These are phyloP conservation scores for Drosophila ironensis DNA, from an alignment of 1,140 invertebrate genomes.

Conservation along the genomic window DNA sequence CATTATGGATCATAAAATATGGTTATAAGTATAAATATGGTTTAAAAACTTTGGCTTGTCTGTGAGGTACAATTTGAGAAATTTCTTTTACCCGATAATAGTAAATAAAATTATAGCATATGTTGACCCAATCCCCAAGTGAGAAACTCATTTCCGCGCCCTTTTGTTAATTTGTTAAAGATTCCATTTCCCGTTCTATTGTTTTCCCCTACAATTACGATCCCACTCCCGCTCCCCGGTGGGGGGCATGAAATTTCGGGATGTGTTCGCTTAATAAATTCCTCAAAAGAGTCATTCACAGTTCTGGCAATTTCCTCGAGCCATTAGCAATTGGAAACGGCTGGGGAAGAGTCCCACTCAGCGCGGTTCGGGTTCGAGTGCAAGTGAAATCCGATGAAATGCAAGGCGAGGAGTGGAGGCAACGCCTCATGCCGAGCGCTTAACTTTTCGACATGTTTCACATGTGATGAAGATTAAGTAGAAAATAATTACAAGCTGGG, in stretches of 20 bases:
- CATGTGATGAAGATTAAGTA: conserved; percentile 79
- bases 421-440: conserved; percentile 69
- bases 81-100: no score
- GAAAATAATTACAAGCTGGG: conserved; percentile 74
- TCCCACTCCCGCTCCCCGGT: not conserved
- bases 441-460: conserved; percentile 77
- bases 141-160: not conserved
- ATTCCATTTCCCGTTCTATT: not conserved
- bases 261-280: conserved; percentile 32
- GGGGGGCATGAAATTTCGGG: conserved; percentile 15
- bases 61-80: no score
- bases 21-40: no score
- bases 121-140: no score
- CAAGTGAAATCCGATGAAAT: conserved; percentile 15
- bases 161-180: not conserved
- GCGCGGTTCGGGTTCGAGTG: not conserved
- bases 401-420: conserved; percentile 31
- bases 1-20: no score
- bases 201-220: not conserved
- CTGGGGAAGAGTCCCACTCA: conserved; percentile 8
- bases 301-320: conserved; percentile 28
- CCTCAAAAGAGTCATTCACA: conserved; percentile 15
- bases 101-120: no score
- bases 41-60: no score
- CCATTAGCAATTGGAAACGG: conserved; percentile 42